Evolutionary conservation across 2,113 vertebrate genomes (phyloP).

Genomic region (Rhinoderma darwinii): DNA sequence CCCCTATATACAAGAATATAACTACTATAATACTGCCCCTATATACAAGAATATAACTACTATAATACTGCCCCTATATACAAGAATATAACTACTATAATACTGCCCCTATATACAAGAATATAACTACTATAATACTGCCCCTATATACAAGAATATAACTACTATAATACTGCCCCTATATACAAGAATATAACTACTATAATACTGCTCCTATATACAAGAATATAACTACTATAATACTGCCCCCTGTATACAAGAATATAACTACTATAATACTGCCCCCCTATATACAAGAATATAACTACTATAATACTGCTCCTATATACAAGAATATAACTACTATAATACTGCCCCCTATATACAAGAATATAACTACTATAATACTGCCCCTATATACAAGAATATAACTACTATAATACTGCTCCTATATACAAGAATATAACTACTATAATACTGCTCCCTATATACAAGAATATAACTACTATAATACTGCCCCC

Average conservation of each 20-base stretch:
- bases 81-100: slow-evolving; percentile 7
- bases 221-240: neutral
- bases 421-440: no score
- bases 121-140: slow-evolving; percentile 13
- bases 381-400: no score
- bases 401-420: no score
- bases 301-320: no score
- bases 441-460: no score
- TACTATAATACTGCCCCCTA: no score
- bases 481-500: no score
- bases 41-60: slow-evolving; percentile 4
- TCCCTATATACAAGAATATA: no score
- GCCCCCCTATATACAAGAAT: no score
- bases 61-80: neutral
- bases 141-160: neutral
- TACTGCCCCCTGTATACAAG: neutral
- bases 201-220: neutral
- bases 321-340: no score
- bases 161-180: neutral
- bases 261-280: slow-evolving; percentile 16
- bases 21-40: slow-evolving; percentile 6
- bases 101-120: neutral
- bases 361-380: no score
- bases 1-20: neutral
- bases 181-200: slow-evolving; percentile 5